Evolutionary conservation across 1,140 invertebrate species (phyloP).

Genomic region (Temnothorax curvispinosus): DNA sequence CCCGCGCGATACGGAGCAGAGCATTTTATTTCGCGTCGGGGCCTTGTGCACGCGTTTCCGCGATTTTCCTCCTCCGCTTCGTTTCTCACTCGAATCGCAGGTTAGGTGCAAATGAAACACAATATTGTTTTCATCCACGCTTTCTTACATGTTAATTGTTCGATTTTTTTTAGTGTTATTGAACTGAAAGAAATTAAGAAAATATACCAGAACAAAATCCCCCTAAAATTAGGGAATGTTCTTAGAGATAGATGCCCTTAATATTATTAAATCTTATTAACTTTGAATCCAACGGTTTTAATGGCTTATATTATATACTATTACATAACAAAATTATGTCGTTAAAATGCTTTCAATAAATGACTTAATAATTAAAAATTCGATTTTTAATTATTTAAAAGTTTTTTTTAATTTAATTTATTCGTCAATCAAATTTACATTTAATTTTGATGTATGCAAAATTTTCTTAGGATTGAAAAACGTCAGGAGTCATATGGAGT

Average conservation of each 20-base stretch:
- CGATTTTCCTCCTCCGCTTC: not conserved
- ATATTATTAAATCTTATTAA: not conserved
- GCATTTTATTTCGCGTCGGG: constrained; percentile 50
- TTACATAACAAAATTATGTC: not conserved
- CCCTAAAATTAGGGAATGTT: no score
- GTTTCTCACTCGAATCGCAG: constrained; percentile 1
- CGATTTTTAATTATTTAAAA: not conserved
- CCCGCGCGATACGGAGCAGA: constrained; percentile 24
- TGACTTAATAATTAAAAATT: not conserved
- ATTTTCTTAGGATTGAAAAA: constrained; percentile 21
- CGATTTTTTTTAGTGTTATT: not conserved
- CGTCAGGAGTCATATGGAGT: not conserved
- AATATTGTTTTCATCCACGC: not conserved
- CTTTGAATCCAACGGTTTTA: not conserved
- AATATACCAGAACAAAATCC: no score
- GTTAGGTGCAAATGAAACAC: not conserved
- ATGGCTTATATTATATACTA: not conserved
- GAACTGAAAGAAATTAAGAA: not conserved
- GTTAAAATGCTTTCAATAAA: not conserved
- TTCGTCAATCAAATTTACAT: not conserved
- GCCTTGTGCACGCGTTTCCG: not conserved
- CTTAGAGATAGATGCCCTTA: no score
- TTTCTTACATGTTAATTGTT: not conserved
- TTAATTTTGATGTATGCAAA: not conserved
- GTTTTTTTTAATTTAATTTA: not conserved